Base-by-base conservation (phyloP, 2,113 vertebrate genomes). In the Stercorarius parasiticus region DNA sequence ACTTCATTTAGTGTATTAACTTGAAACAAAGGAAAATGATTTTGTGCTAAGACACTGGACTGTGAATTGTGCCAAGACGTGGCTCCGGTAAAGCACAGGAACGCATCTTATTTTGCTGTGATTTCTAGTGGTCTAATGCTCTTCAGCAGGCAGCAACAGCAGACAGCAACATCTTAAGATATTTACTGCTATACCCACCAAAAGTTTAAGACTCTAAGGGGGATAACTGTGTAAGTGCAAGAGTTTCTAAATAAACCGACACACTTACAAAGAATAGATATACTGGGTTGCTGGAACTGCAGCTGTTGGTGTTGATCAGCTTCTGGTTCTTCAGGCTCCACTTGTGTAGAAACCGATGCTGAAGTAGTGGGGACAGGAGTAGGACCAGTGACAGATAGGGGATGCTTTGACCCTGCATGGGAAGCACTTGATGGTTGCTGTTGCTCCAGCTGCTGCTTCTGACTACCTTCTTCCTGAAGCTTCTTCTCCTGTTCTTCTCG, bases 401-500 rank as follows among this genome's bases (percentile, higher is more conserved):
- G 71, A 61, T 97, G 98, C 85, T 98, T 98, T 95, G 91, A 88
- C 95, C 97, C 98, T 95, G 97, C 85, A 69, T 98, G 97, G 65
- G 98, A 95, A 96, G 97, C 84, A 91, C 96, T 93, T 74, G 97
- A 77, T 62, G 97, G 98, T 66, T 97, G 97, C 93, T 98, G 98
- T 34, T 98, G 98, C 83, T 98, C 98, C 70, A 78, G 90, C 83
- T 98, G 98, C 92, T 98, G 98, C 76, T 99, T 98, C 86, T 98
- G 97, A 95, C 83, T 96, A 81, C 91, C 96, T 95, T 98, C 98
- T 96, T 99, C 98, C 94, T 98, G 98, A 82, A 98, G 99, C 64
- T 98, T 98, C 97, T 99, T 99, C 96, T 99, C 99, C 97, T 99
- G 99, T 27, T 99, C 99, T 80, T 99, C 99, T 67, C 99, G 98